These are phyloP conservation scores for Drosophila malerkotliana DNA, from an alignment of 1,140 invertebrate species.

Conservation along the genomic window DNA sequence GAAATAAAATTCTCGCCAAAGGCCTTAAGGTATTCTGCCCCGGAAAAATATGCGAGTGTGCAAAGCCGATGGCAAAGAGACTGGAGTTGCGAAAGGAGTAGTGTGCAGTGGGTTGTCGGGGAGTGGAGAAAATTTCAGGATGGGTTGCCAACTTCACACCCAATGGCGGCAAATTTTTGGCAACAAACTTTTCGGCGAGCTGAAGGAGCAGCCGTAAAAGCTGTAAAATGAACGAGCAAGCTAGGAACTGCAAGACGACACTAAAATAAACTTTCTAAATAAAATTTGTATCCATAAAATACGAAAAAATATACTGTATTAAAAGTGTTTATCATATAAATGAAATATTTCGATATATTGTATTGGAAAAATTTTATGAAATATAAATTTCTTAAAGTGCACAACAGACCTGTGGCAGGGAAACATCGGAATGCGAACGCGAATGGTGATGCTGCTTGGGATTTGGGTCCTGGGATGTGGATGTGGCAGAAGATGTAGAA, in stretches of 20 bases:
- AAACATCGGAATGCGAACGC: conserved; percentile 26
- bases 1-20: conserved; percentile 74
- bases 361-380: not conserved
- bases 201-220: conserved; percentile 40
- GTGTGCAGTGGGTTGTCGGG: not conserved
- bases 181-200: conserved; percentile 66
- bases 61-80: conserved; percentile 35
- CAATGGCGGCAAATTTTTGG: conserved; percentile 79
- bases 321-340: not conserved
- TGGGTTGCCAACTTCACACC: conserved; percentile 72
- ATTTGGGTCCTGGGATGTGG: conserved; percentile 9
- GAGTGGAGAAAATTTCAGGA: conserved; percentile 16
- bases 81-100: conserved; percentile 12
- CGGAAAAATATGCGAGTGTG: conserved; percentile 72
- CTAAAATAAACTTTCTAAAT: not conserved
- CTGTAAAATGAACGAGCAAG: conserved; percentile 35
- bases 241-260: conserved; percentile 4
- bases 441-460: conserved; percentile 13
- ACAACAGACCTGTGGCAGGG: conserved; percentile 1
- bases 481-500: conserved; percentile 5
- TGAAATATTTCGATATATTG: not conserved
- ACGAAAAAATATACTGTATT: not conserved
- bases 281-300: too few species aligned
- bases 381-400: not conserved
- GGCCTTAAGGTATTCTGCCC: conserved; percentile 78